Base-by-base conservation (phyloP, 1,140 invertebrate genomes). In the Steinernema feltiae region DNA sequence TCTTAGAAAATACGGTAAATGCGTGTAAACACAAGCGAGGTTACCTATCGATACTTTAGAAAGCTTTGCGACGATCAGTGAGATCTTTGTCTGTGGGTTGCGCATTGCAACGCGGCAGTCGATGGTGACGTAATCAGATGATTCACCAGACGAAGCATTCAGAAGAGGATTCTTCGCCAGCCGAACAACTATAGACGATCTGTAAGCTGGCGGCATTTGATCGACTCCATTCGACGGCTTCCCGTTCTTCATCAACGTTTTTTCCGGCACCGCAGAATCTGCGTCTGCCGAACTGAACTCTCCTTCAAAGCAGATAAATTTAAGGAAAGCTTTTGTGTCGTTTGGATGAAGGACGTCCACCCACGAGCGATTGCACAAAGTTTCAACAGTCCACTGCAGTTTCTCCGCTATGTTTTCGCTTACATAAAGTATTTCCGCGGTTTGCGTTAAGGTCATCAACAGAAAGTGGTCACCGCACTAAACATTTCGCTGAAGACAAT, bases 261-360 rank as follows among this genome's bases (percentile, higher is more conserved):
- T 15, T 27, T 63, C 53, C 7, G 53, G 35, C 7, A 18, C 7
- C 35, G 35, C 12, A 3, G 7, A 7, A 27, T 63, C 53, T 27
- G 24, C 24, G 2, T 12, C 53, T 3, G 53, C 3, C 12, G 53
- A 3, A 12, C 15, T 21, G 15, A 63, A 27, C 15, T 63, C 53
- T 3, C 53, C 53, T 63, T 63, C 53, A 27, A 63, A 63, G 53
- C 53, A 63, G 53, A 63, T 63, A 27, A 63, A 63, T 63, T 63
- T 63, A 7, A 63, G 24, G 24, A 63, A 63, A 15, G 53, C 15
- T 21, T 63, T 63, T 27, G 24, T 63, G 53, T 63, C 53, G 53
- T 63, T 21, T 27, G 53, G 53, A 21, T 63, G 53, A 7, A 63
- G 53, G 53, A 63, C 24, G 53, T 63, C 53, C 2, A 63, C 24